phyloP scores from a whole-genome alignment of 2,797 vertebrate genomes.

The Spheniscus humboldti region DNA sequence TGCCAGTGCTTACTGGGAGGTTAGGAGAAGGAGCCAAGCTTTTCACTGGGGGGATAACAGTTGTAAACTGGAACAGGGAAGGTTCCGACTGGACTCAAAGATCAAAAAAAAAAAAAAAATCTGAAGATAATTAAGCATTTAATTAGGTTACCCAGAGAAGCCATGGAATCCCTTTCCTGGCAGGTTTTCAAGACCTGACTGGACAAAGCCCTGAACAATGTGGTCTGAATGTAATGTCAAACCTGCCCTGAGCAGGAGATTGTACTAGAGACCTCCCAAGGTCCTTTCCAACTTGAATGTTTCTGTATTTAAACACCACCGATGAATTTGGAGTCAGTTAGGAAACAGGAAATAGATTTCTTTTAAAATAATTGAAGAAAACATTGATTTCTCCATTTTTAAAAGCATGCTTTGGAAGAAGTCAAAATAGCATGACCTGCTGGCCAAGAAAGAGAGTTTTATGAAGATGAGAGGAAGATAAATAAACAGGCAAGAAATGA shows the following conservation, averaged over 20 bases:
- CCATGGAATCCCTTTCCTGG: neutral
- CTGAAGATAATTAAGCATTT: neutral
- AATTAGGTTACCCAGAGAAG: neutral
- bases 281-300: neutral
- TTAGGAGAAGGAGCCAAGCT: neutral
- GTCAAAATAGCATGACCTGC: neutral
- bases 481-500: neutral
- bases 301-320: neutral
- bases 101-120: neutral
- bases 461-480: neutral
- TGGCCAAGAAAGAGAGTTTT: neutral
- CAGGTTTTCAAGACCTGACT: neutral
- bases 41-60: neutral
- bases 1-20: neutral
- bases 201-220: neutral
- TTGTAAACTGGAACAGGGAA: neutral
- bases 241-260: neutral
- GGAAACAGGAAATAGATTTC: neutral
- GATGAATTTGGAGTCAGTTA: neutral
- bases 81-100: neutral
- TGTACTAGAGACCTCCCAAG: neutral
- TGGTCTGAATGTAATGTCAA: neutral
- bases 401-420: neutral
- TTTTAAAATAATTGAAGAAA: slow-evolving; percentile 10
- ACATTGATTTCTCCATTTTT: neutral